Evolutionary conservation across 53 echinoderm and acorn worm genomes (phyloP), one percentile per base, ranked within the genome.

Genomic region (Henricia sp.): DNA sequence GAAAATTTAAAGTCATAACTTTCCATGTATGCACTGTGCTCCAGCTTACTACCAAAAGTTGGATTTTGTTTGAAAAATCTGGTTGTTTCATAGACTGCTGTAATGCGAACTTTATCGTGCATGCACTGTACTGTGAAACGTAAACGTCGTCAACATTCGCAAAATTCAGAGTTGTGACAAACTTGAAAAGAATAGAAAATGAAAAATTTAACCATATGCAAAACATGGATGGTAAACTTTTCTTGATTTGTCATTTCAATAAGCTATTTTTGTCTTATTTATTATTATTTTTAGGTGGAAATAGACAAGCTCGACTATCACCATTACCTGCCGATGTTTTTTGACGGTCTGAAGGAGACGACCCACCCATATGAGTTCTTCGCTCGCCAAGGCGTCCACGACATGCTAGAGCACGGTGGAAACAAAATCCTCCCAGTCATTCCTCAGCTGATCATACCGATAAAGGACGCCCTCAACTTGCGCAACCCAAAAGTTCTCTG

Each of bases 281-380:
- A 52, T 41, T 48, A 37, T 40, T 29, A 27, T 74, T 70, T 51
- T 14, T 77, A 96, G 96, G 93, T 96, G 83, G 99, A 97, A 57
- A 97, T 97, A 41, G 99, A 97, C 52, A 97, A 95, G 71, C 85
- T 97, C 16, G 99, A 97, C 71, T 97, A 97, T 62, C 99, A 97
- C 57, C 99, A 97, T 73, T 97, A 97, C 68, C 92, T 97, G n/a
- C 99, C 99, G 11, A 89, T 97, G 94, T 97, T 92, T 56, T 97
- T 94, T 51, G 94, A 93, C 72, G 99, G 99, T 16, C 83, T 97
- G 33, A 88, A 94, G 52, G 99, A 97, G 72, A 97, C 99, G 0
- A 74, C 86, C 62, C 99, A 97, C 66, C 99, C 99, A 12, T 95
- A 91, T 70, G 94, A 92, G 68, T 97, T 97, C 82, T 97, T 97